Base-by-base conservation (phyloP, 2,797 vertebrate species). In the Acipenser oxyrinchus region DNA sequence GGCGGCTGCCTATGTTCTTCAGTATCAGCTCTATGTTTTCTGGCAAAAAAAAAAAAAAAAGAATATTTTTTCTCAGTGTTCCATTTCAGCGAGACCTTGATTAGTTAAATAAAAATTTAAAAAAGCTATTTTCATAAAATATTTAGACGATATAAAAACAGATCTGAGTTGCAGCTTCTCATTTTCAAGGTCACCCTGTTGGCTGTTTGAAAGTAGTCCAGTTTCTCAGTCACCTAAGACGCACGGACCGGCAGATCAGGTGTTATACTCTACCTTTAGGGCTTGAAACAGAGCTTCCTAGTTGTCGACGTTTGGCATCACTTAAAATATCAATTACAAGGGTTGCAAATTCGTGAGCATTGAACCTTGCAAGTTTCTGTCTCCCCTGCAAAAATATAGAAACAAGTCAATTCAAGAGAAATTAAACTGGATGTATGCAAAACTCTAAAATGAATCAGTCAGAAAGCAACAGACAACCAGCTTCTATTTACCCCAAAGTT, bases 271-370 rank as follows among this genome's bases (percentile, higher is more conserved):
- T 86, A 95, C 96, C 96, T 94, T 95, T 96, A 12, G 91, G 90
- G 62, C 88, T 85, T 65, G 78, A 62, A 50, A 84, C 70, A 58
- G 90, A 83, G 81, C 86, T 94, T 64, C 96, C 95, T 55, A 90
- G 93, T 49, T 99, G 96, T 76, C 96, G 88, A 71, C 94, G 90
- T 78, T 95, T 98, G 65, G 96, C 96, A 6, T 99, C 96, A 64
- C 94, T 95, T 65, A 99, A 82, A 77, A 99, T 97, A 74, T 98
- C 96, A n/a, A 97, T 96, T 71, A 98, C 94, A n/a, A 99, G 85
- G 0, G 95, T 98, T 11, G 94, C 94, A 84, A 99, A 98, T 72
- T 99, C 96, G 3, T 98, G 95, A 66, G 95, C 93, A 3, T 98
- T 99, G 77, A 99, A 99, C 63, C 96, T 90, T 23, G 96, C 96